These are phyloP conservation scores for Thalassoma bifasciatum DNA, from an alignment of 2,113 vertebrate species.

Conservation along the genomic window DNA sequence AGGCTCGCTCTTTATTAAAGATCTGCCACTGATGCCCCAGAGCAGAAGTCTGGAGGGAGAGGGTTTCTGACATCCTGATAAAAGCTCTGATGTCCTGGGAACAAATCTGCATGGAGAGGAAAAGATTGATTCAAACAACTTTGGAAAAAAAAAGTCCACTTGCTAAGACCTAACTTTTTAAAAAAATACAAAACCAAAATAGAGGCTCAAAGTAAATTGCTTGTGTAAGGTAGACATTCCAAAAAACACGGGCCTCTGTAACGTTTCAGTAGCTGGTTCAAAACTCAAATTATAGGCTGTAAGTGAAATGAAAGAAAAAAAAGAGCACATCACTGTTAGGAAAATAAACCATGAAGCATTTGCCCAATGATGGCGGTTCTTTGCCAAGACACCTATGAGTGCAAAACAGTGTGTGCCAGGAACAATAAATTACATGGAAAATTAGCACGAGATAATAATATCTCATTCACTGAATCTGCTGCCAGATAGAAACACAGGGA, in stretches of 20 bases:
- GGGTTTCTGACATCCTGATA: conserved; percentile 14
- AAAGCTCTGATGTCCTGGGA: conserved; percentile 10
- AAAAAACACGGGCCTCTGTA: not conserved
- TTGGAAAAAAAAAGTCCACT: not conserved
- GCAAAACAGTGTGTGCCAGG: conserved; percentile 7
- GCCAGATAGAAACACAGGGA: conserved; percentile 20
- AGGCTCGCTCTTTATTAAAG: conserved; percentile 65
- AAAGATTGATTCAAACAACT: not conserved
- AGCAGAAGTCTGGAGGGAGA: conserved; percentile 7
- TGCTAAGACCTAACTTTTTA: not conserved
- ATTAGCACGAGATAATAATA: conserved; percentile 38
- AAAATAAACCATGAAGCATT: conserved; percentile 14
- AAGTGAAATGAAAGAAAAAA: conserved; percentile 1
- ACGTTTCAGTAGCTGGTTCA: not conserved
- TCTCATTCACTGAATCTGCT: not conserved
- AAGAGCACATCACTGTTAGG: not conserved
- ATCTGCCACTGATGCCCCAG: conserved; percentile 50
- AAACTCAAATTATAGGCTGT: not conserved
- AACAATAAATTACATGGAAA: conserved; percentile 30
- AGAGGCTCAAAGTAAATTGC: not conserved
- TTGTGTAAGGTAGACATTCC: not conserved
- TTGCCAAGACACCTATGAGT: conserved; percentile 9
- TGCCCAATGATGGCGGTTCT: not conserved
- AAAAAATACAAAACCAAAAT: not conserved
- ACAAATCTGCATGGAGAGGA: conserved; percentile 8